Evolutionary conservation across 2,797 vertebrate species (phyloP).

Genomic region (Sebastes oblongus): DNA sequence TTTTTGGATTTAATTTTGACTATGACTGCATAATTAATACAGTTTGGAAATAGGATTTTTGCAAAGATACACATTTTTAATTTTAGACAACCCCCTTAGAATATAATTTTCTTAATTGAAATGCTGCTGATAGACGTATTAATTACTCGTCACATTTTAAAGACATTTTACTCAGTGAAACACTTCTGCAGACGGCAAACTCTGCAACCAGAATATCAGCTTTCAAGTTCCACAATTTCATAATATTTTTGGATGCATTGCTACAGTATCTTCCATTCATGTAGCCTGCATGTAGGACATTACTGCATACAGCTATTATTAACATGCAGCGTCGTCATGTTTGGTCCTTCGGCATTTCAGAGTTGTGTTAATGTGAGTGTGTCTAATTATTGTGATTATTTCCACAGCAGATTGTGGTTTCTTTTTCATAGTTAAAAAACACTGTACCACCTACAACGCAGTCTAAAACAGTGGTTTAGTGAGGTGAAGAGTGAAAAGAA

Average conservation of each 20-base stretch:
- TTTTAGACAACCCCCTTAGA: background rate
- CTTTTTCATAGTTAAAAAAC: background rate
- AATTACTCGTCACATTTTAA: background rate
- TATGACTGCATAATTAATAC: background rate
- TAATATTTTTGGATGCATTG: background rate
- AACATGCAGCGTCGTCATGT: background rate
- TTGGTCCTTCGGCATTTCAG: too few relatives aligned
- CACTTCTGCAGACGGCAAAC: background rate
- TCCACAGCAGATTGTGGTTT: background rate
- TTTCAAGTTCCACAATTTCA: background rate
- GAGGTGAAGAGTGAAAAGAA: background rate
- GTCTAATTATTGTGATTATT: background rate
- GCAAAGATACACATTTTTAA: background rate
- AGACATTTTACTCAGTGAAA: background rate
- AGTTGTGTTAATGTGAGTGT: background rate
- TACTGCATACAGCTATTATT: background rate
- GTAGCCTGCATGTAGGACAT: background rate
- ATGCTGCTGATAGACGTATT: background rate
- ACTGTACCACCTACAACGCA: background rate
- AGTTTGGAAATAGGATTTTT: background rate
- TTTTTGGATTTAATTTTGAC: background rate
- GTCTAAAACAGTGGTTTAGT: background rate
- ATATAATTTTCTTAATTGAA: background rate
- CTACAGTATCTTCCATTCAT: background rate
- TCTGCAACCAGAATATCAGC: background rate